Conservation (phyloP, 2,888 invertebrate genomes). For the Meganola albula region DNA sequence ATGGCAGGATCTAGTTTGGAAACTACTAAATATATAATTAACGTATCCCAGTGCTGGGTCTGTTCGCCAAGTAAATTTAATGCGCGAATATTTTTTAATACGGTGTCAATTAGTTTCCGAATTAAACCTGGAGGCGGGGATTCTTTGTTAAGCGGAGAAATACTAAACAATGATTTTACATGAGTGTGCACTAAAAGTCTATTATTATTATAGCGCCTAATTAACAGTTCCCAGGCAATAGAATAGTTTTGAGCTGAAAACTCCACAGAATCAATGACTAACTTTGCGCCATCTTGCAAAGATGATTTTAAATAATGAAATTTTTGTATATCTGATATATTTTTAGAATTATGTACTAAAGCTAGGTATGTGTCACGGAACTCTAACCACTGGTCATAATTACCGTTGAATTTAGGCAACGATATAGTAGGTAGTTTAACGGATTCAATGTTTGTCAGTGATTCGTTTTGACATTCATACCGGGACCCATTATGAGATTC, state of each 20-base stretch:
- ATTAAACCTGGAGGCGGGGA: constrained; percentile 16
- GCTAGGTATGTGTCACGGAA: constrained; percentile 15
- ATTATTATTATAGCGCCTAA: constrained; percentile 12
- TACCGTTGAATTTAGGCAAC: constrained; percentile 19
- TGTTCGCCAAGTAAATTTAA: constrained; percentile 17
- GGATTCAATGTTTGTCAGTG: neutral
- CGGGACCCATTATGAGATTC: neutral
- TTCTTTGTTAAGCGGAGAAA: constrained; percentile 13
- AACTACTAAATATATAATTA: constrained; percentile 19
- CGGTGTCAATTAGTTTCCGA: constrained; percentile 17
- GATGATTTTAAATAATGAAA: constrained; percentile 19
- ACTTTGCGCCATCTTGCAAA: constrained; percentile 10
- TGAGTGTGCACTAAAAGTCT: constrained; percentile 12
- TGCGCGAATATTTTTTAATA: constrained; percentile 17
- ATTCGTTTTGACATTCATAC: too few relatives aligned
- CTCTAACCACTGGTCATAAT: constrained; percentile 21
- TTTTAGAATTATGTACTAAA: constrained; percentile 12
- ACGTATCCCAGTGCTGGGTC: constrained; percentile 21
- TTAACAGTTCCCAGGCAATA: constrained; percentile 11
- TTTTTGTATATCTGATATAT: constrained; percentile 16
- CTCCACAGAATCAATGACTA: constrained; percentile 15
- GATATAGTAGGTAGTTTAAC: constrained; percentile 15
- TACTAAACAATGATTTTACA: constrained; percentile 13
- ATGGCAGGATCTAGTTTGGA: constrained; percentile 21
- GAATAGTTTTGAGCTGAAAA: constrained; percentile 14